phyloP scores from a whole-genome alignment of 1,140 invertebrate species.

The Diorhabda elongata region DNA sequence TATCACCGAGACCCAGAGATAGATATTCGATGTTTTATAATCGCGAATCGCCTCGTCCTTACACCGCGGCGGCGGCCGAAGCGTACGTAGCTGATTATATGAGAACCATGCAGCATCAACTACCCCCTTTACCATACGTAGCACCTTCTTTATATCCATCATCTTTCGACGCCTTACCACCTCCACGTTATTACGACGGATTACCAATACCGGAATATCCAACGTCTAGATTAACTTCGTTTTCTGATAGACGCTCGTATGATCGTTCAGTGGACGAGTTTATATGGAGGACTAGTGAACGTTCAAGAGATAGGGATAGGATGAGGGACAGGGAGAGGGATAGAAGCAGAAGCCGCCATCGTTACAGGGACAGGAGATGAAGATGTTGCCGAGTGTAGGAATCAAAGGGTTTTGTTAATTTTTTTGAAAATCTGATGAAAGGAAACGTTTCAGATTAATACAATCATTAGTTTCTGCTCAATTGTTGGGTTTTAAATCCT shows the following conservation, averaged over 20 bases:
- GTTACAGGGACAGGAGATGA: constrained; percentile 23
- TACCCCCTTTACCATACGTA: constrained; percentile 68
- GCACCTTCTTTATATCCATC: constrained; percentile 58
- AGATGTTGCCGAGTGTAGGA: constrained; percentile 1
- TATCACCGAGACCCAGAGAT: constrained; percentile 51
- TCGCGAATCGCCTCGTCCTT: constrained; percentile 46
- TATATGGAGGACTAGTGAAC: constrained; percentile 73
- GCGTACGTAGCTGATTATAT: constrained; percentile 75
- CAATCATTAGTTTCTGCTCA: not conserved
- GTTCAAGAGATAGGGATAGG: constrained; percentile 56
- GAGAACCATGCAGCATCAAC: constrained; percentile 73
- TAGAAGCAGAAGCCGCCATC: constrained; percentile 9
- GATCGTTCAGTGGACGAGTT: constrained; percentile 89
- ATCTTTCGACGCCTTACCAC: constrained; percentile 66
- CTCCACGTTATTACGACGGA: constrained; percentile 77
- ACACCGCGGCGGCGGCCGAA: constrained; percentile 63
- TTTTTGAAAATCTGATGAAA: not conserved
- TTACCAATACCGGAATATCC: constrained; percentile 59
- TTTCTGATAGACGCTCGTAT: constrained; percentile 73
- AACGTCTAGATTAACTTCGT: constrained; percentile 51
- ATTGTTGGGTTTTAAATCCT: too few relatives aligned
- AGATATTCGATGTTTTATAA: constrained; percentile 41
- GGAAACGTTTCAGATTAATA: not conserved
- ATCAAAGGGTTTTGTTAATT: not conserved
- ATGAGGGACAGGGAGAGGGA: constrained; percentile 31